Conservation (phyloP, 2,797 vertebrate genomes). For the Coreius guichenoti region DNA sequence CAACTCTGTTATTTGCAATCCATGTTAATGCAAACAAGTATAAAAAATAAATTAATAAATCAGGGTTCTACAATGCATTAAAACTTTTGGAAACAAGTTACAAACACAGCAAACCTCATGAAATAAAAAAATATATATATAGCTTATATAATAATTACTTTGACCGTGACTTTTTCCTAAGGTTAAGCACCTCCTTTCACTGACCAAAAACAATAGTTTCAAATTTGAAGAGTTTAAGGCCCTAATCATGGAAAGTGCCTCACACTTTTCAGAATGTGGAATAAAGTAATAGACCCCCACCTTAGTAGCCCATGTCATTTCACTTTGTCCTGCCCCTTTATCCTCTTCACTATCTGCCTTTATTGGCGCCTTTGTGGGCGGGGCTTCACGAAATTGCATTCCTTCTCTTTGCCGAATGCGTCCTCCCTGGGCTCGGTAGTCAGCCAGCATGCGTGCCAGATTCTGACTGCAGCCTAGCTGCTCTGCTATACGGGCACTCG, state of each 20-base stretch:
- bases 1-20: neutral
- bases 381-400: conserved; percentile 80
- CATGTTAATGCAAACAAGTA: neutral
- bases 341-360: conserved; percentile 88
- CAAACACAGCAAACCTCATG: neutral
- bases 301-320: conserved; percentile 88
- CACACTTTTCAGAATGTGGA: neutral
- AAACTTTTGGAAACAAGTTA: neutral
- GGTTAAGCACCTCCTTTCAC: neutral
- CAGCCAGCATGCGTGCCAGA: conserved; percentile 91
- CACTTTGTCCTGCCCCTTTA: conserved; percentile 78
- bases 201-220: neutral
- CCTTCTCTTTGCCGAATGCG: conserved; percentile 85
- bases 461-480: conserved; percentile 84
- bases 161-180: neutral
- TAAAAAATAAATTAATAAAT: neutral
- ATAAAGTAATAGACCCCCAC: conserved; percentile 69
- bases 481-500: conserved; percentile 88
- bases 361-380: conserved; percentile 63
- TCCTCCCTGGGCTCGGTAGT: conserved; percentile 93
- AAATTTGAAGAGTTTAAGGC: neutral
- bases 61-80: neutral
- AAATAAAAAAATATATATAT: neutral
- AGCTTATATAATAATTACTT: neutral
- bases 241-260: neutral